phyloP scores from a whole-genome alignment of 2,797 vertebrate genomes.

The Sebastes vulpes region DNA sequence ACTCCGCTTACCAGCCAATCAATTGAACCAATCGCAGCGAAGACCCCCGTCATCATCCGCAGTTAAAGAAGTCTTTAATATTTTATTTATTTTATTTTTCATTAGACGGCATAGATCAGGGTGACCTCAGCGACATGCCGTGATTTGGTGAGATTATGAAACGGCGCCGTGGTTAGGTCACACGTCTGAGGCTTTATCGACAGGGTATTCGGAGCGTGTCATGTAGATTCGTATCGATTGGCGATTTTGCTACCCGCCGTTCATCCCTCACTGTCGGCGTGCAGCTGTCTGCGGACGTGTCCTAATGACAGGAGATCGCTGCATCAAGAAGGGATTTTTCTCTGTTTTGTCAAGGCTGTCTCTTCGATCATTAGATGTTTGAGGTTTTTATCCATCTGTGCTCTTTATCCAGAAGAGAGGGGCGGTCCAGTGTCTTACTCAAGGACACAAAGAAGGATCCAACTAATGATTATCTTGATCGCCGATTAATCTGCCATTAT shows the following conservation, averaged over 20 bases:
- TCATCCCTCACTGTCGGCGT: slow-evolving; percentile 46
- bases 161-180: not conserved
- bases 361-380: not conserved
- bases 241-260: not conserved
- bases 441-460: not conserved
- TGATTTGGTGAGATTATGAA: slow-evolving; percentile 2
- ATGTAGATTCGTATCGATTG: slow-evolving; percentile 57
- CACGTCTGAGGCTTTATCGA: not conserved
- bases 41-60: slow-evolving; percentile 22
- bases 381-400: not conserved
- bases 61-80: slow-evolving; percentile 17
- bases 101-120: not conserved
- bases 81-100: slow-evolving; percentile 16
- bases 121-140: not conserved
- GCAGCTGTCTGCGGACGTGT: slow-evolving; percentile 9
- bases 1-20: slow-evolving; percentile 62
- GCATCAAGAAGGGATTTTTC: slow-evolving; percentile 46
- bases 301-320: slow-evolving; percentile 31
- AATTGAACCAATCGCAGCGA: slow-evolving; percentile 60
- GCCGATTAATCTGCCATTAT: not conserved
- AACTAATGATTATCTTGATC: not conserved
- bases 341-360: slow-evolving; percentile 23
- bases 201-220: not conserved
- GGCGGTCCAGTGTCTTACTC: not conserved
- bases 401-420: not conserved